Evolutionary conservation across 2,797 vertebrate species (phyloP), one percentile per base, ranked within the genome.

Genomic region (Uromys caudimaculatus): DNA sequence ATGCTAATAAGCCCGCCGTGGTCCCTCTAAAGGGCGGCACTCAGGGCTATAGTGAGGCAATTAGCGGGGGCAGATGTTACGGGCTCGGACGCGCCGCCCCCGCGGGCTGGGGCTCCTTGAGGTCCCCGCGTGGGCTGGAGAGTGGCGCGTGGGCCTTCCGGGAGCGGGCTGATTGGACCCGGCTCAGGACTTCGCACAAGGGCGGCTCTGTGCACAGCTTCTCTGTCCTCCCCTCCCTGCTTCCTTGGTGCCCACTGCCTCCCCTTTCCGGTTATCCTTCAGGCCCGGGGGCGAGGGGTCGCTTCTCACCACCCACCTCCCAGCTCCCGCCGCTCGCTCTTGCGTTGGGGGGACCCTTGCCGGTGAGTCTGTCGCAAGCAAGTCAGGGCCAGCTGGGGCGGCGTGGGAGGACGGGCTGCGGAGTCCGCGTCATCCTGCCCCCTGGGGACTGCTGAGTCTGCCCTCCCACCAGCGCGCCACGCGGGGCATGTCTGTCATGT

Each of bases 61-160:
- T 98, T 98, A 98, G 98, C 97, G 89, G 96, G 47, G 98, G 94
- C 98, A 97, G 97, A 97, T n/a, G 76, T 58, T 44, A 81, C 19
- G 2, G 32, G 24, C 41, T 47, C 67, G 75, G 69, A 69, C 38
- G 58, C 97, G 84, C 78, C 78, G 91, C 3, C 3, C 56, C 69
- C 89, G 71, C 71, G 35, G 52, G 19, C 41, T 64, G 1, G 16
- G 3, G 78, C 85, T 77, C 88, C 47, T 44, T 19, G 91, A 95
- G 89, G 56, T 95, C 93, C 91, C 83, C n/a, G 82, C 87, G 95
- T 92, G 67, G 85, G 84, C 50, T n/a, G 96, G 23, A 56, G 27
- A 81, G 32, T 90, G 76, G 67, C 86, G 85, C 94, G 78, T 97
- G 96, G 96, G 94, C 86, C 90, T 62, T 76, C 95, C 73, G 90